Conservation (phyloP, 2,797 vertebrate genomes). For the Acrocephalus scirpaceus region DNA sequence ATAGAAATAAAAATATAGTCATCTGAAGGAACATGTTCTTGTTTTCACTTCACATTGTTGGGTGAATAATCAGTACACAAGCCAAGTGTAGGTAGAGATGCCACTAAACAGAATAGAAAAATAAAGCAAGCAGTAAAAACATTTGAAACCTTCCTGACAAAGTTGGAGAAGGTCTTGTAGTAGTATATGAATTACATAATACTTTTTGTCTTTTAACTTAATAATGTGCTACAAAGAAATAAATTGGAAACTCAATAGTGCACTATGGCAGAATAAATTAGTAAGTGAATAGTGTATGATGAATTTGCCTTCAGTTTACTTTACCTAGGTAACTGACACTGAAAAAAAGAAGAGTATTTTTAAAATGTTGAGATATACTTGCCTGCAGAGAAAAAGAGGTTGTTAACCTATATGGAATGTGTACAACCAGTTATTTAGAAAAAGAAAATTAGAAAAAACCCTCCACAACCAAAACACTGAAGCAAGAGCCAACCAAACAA, state of each 20-base stretch:
- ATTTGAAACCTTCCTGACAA: not conserved
- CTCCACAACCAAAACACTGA: not conserved
- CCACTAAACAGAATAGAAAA: not conserved
- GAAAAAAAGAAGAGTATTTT: not conserved
- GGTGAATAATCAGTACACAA: not conserved
- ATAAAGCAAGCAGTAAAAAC: not conserved
- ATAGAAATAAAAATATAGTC: not conserved
- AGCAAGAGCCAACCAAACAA: not conserved
- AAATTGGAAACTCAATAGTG: not conserved
- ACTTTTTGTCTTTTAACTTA: not conserved
- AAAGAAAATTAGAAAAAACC: not conserved
- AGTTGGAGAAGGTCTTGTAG: not conserved
- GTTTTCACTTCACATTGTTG: not conserved
- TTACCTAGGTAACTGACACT: not conserved
- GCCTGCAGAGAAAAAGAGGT: not conserved
- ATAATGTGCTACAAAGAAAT: not conserved
- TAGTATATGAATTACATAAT: not conserved
- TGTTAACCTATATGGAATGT: not conserved
- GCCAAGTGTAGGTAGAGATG: not conserved
- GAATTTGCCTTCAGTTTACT: not conserved
- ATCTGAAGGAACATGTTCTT: not conserved
- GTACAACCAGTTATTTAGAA: not conserved
- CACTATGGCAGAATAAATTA: not conserved
- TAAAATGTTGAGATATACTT: not conserved
- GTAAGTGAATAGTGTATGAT: not conserved